Conservation (phyloP, 2,113 vertebrate genomes). For the Merops nubicus region DNA sequence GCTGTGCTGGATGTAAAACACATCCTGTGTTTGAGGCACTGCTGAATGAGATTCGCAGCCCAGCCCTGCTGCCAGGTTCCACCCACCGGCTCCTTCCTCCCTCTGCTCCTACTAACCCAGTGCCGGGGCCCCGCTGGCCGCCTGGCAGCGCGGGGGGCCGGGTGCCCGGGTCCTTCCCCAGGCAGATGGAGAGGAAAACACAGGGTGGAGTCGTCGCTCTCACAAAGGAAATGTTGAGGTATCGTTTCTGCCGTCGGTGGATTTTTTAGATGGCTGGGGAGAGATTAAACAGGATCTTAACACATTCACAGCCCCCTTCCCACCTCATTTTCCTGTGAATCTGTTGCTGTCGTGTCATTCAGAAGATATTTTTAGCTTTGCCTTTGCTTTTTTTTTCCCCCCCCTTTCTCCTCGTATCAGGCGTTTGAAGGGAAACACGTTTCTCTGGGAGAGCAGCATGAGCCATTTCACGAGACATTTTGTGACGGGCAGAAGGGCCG, state of each 20-base stretch:
- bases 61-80: neutral
- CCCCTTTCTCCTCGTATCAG: neutral
- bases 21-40: neutral
- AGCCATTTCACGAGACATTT: constrained; percentile 45
- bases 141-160: neutral
- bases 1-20: neutral
- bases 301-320: constrained; percentile 36
- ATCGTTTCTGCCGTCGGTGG: neutral
- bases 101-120: constrained; percentile 22
- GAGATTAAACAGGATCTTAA: constrained; percentile 57
- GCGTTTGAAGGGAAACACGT: constrained; percentile 21
- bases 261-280: constrained; percentile 34
- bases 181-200: constrained; percentile 51
- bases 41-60: neutral
- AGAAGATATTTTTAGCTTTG: constrained; percentile 63
- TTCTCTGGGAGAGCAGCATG: constrained; percentile 4
- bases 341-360: constrained; percentile 32
- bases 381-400: neutral
- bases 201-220: constrained; percentile 59
- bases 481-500: neutral
- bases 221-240: constrained; percentile 63
- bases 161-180: constrained; percentile 17
- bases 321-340: constrained; percentile 39
- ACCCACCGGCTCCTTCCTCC: constrained; percentile 7
- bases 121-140: neutral